Base-by-base conservation (phyloP, 2,888 invertebrate genomes). In the Dynastes maya region DNA sequence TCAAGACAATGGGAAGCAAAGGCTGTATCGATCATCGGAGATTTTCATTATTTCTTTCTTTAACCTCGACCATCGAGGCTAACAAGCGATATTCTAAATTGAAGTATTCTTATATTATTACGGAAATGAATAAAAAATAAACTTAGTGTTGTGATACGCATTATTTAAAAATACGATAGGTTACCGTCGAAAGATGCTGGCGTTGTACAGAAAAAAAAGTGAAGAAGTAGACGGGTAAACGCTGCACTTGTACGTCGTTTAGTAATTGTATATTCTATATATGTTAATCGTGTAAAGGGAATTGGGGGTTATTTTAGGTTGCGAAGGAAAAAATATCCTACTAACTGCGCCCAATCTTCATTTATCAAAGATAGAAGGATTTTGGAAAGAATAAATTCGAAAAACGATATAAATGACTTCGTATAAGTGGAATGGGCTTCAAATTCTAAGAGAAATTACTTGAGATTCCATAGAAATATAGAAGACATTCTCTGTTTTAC, bases 71-170 rank as follows among this genome's bases (percentile, higher is more conserved):
- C 1, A 22, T 37, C 32, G 81, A 83, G 82, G 85, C 82, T 81
- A 85, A 37, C 32, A 37, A 86, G 86, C 86, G 85, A 83, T 85
- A 86, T 86, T 86, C 86, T 86, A 86, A 86, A 86, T 86, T 84
- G 85, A 84, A 80, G 82, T 84, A 85, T 84, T 84, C 81, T 83
- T 82, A 77, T 81, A 83, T 81, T 81, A 80, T 81, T 16, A 45
- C 37, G 5, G 22, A 45, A 67, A 65, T n/a, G n/a, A 65, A 81
- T 77, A 82, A 81, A 82, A 80, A 83, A 81, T 75, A 58, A 72
- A 75, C 81, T 85, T 82, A 83, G 83, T 85, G 85, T 85, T 85
- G 84, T 85, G 84, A 85, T 85, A 84, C 64, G 67, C 16, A 6
- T 45, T 27, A 22, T 11, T 27, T 22, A 55, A 55, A 6, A 13